A percentile compares a stretch with the other conserved stretches of the same genome.
Evolutionary conservation across 2,113 vertebrate genomes (phyloP).

Genomic region (Corythoichthys intestinalis): DNA sequence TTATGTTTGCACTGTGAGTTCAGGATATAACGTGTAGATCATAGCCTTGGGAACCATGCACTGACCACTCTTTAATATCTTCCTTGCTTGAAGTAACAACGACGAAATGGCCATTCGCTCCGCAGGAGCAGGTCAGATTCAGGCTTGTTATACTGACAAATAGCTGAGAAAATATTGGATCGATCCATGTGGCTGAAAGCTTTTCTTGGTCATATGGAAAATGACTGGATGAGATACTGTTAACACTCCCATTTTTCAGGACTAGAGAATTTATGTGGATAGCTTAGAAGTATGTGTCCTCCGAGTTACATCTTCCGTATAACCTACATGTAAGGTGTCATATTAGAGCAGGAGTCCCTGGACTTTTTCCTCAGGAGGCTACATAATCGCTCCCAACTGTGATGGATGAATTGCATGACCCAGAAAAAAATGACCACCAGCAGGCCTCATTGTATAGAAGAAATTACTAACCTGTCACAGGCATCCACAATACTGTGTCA

Average conservation of each 20-base stretch:
- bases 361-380: no score
- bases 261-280: not conserved
- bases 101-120: constrained; percentile 38
- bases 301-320: no score
- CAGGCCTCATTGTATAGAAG: no score
- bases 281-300: not conserved
- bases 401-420: no score
- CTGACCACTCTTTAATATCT: constrained; percentile 22
- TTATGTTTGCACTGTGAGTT: not conserved
- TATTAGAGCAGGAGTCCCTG: no score
- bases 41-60: constrained; percentile 4
- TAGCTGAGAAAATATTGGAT: constrained; percentile 8
- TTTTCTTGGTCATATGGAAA: not conserved
- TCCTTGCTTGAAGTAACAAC: constrained; percentile 13
- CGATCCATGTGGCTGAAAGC: not conserved
- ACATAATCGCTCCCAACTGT: no score
- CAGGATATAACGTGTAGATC: not conserved
- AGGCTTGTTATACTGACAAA: constrained; percentile 12
- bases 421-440: no score
- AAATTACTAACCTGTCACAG: no score
- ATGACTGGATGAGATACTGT: not conserved
- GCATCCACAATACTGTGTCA: no score
- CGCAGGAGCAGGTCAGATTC: constrained; percentile 21
- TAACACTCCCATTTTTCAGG: not conserved
- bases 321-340: not conserved